These are phyloP conservation scores for Dicranocentrus wangi DNA, from an alignment of 2,888 invertebrate genomes.

Conservation along the genomic window DNA sequence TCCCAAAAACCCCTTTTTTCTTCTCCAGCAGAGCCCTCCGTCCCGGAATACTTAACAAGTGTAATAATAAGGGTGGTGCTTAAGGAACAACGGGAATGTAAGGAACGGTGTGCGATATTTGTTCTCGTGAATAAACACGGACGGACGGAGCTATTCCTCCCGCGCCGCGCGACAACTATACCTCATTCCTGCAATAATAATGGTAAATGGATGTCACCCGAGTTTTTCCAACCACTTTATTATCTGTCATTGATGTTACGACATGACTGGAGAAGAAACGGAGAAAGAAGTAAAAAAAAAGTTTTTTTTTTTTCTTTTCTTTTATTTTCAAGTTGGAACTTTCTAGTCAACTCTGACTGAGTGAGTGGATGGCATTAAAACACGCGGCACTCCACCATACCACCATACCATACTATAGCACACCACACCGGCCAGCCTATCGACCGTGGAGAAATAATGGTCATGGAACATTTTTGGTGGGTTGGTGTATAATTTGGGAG, in stretches of 20 bases:
- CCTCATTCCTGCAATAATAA: conserved; percentile 39
- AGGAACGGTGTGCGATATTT: too few relatives aligned
- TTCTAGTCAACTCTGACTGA: not conserved
- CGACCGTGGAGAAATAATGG: too few relatives aligned
- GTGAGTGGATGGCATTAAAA: not conserved
- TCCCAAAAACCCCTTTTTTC: conserved; percentile 21
- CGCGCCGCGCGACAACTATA: too few relatives aligned
- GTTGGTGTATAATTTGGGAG: too few relatives aligned
- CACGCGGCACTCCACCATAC: not conserved
- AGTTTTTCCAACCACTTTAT: conserved; percentile 49
- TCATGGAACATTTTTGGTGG: too few relatives aligned
- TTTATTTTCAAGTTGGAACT: too few relatives aligned
- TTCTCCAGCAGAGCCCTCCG: not conserved
- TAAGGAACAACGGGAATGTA: too few relatives aligned
- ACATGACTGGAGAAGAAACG: conserved; percentile 5
- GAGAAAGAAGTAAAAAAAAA: not conserved
- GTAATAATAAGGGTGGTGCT: not conserved
- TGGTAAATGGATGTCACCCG: conserved; percentile 48
- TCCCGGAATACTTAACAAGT: conserved; percentile 33
- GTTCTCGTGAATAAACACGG: too few relatives aligned
- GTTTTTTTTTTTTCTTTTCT: conserved; percentile 19
- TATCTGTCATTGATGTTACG: conserved; percentile 45
- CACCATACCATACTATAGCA: too few relatives aligned
- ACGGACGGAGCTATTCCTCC: too few relatives aligned
- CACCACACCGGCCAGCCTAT: too few relatives aligned